phyloP scores from a whole-genome alignment of 35 echinoderm and acorn worm genomes.

The Apostichopus californicus region DNA sequence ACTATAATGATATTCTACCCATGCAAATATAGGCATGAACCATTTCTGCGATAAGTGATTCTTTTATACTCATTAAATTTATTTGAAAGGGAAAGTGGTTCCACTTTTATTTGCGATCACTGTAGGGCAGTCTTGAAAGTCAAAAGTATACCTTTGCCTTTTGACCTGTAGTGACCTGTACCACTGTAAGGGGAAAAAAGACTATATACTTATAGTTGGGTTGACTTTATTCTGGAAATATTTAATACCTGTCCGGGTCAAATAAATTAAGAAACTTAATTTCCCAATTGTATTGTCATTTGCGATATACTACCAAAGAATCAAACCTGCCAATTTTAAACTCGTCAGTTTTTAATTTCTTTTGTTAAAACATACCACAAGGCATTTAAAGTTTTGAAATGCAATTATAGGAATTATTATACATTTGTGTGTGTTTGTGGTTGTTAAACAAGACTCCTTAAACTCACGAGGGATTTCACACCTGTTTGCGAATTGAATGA shows the following conservation, averaged over 20 bases:
- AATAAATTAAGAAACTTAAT: not conserved
- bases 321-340: not conserved
- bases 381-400: constrained; percentile 7
- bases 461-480: constrained; percentile 13
- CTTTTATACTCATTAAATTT: too few relatives aligned
- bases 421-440: not conserved
- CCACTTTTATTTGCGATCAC: too few relatives aligned
- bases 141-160: too few relatives aligned
- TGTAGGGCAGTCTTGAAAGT: too few relatives aligned
- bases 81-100: too few relatives aligned
- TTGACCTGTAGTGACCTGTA: too few relatives aligned
- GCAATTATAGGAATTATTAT: constrained; percentile 15
- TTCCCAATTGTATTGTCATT: not conserved
- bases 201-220: too few relatives aligned
- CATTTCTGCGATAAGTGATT: too few relatives aligned
- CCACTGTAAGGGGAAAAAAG: too few relatives aligned
- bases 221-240: too few relatives aligned
- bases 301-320: not conserved
- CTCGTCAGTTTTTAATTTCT: constrained; percentile 2
- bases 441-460: constrained; percentile 7
- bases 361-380: constrained; percentile 15
- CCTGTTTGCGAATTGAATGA: constrained; percentile 13
- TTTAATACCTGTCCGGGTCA: not conserved
- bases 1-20: too few relatives aligned
- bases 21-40: too few relatives aligned